phyloP scores from a whole-genome alignment of 2,888 invertebrate genomes.

The Artemia sinica region DNA sequence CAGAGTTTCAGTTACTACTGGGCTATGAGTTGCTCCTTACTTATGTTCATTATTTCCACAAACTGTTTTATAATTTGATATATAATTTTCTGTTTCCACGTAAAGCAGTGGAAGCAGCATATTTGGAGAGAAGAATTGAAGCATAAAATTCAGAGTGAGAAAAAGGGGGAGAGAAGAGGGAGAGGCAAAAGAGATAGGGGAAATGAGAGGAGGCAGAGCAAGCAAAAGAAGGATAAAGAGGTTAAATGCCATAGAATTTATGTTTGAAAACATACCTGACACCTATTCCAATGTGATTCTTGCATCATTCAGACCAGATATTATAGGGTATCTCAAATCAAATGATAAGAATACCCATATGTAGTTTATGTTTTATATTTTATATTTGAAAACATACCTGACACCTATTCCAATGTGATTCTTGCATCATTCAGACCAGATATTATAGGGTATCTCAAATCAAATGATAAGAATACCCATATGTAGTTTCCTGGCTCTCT shows the following conservation, averaged over 20 bases:
- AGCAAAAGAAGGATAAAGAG: not conserved
- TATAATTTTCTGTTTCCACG: no score
- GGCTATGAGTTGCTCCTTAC: no score
- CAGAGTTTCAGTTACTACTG: no score
- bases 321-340: conserved; percentile 99
- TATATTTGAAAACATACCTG: conserved; percentile 33
- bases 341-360: conserved; percentile 83
- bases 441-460: conserved; percentile 99
- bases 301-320: conserved; percentile 97
- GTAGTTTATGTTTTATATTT: conserved; percentile 45
- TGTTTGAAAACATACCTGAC: conserved; percentile 41
- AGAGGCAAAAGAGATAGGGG: no score
- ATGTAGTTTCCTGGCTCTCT: conserved; percentile 84
- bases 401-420: conserved; percentile 99
- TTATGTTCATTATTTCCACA: no score
- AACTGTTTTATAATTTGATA: no score
- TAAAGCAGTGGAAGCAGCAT: no score
- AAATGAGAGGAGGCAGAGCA: not conserved
- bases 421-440: conserved; percentile 96
- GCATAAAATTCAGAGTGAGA: no score
- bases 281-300: conserved; percentile 97
- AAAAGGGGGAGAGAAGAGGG: no score
- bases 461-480: conserved; percentile 87
- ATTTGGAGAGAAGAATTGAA: no score
- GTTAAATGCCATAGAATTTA: not conserved